Evolutionary conservation across 2,888 invertebrate genomes (phyloP).

Genomic region (Linyphia triangularis): DNA sequence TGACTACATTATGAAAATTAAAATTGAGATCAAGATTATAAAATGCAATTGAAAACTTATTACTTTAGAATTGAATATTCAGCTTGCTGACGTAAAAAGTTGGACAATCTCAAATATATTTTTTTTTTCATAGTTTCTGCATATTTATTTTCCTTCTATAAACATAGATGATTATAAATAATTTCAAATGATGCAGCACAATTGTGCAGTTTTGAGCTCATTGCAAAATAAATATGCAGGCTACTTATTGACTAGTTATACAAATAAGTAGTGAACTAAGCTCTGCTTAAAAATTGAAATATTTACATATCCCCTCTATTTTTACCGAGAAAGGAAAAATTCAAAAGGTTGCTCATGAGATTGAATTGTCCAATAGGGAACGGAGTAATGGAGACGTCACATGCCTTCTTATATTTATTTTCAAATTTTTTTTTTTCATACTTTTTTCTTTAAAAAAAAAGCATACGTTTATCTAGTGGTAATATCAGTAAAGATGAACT

Average conservation of each 20-base stretch:
- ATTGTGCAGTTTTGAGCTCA: too few relatives aligned
- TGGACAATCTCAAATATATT: too few relatives aligned
- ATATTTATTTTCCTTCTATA: too few relatives aligned
- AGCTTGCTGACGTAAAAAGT: too few relatives aligned
- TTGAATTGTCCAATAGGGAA: slow-evolving; percentile 72
- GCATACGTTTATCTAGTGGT: slow-evolving; percentile 47
- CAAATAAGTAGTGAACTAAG: slow-evolving; percentile 7
- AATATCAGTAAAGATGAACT: slow-evolving; percentile 46
- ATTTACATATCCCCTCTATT: slow-evolving; percentile 64
- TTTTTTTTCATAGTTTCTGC: too few relatives aligned
- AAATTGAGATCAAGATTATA: too few relatives aligned
- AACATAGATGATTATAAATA: too few relatives aligned
- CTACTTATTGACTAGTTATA: slow-evolving; percentile 31
- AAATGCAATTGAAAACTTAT: too few relatives aligned
- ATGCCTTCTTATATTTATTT: slow-evolving; percentile 24
- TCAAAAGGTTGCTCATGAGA: slow-evolving; percentile 61
- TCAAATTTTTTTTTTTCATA: slow-evolving; percentile 35
- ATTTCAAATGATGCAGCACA: too few relatives aligned
- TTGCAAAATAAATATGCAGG: too few relatives aligned
- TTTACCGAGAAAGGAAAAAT: slow-evolving; percentile 10
- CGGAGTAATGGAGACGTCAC: slow-evolving; percentile 62
- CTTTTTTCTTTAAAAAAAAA: slow-evolving; percentile 12
- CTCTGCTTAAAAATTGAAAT: slow-evolving; percentile 40
- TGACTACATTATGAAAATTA: too few relatives aligned
- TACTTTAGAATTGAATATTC: too few relatives aligned